These are phyloP conservation scores for Orcinus orca DNA, from an alignment of 2,113 vertebrate genomes.

Conservation along the genomic window DNA sequence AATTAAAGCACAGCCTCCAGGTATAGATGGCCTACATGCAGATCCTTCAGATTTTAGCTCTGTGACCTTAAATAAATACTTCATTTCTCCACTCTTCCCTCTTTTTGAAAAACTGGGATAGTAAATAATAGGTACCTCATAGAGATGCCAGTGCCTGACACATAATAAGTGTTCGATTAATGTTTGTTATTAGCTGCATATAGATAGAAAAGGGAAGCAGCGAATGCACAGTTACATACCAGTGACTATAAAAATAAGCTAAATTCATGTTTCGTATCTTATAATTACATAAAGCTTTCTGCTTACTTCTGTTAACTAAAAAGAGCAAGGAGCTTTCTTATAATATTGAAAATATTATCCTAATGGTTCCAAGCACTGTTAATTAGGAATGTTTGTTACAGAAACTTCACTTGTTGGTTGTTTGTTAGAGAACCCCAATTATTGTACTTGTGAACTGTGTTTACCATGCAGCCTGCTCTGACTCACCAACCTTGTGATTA, in stretches of 20 bases:
- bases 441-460: neutral
- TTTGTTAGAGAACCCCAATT: neutral
- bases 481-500: conserved; percentile 6
- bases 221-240: neutral
- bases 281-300: conserved; percentile 1
- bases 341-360: neutral
- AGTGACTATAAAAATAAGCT: neutral
- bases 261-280: neutral
- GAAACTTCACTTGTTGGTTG: conserved; percentile 14
- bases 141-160: neutral
- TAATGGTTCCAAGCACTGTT: neutral
- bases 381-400: neutral
- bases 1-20: neutral
- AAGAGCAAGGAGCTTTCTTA: neutral
- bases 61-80: conserved; percentile 16
- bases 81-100: neutral
- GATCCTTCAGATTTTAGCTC: neutral
- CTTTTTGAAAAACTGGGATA: neutral
- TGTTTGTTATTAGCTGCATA: neutral
- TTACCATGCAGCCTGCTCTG: neutral
- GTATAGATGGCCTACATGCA: neutral
- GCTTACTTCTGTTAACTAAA: neutral
- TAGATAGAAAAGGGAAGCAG: neutral
- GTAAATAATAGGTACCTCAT: neutral
- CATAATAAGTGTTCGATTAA: neutral